Percentiles rank a stretch among this genome's conserved stretches.
phyloP scores from a whole-genome alignment of 2,888 invertebrate genomes.

The Polyommatus iphigenia region DNA sequence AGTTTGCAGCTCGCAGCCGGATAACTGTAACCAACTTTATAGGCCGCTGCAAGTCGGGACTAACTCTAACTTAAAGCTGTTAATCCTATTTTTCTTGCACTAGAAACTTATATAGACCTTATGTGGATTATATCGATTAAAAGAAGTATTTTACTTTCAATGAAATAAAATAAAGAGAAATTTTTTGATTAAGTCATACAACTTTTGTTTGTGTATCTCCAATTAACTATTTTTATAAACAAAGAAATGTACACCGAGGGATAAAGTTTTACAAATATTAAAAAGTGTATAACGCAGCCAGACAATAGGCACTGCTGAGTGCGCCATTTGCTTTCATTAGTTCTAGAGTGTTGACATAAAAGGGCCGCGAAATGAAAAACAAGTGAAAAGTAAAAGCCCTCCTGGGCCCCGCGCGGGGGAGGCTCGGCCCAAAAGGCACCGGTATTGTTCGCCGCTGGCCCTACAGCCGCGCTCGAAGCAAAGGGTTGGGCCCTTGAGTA shows the following conservation, averaged over 20 bases:
- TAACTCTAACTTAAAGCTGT: neutral
- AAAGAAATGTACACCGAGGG: neutral
- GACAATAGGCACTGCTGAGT: slow-evolving; percentile 4
- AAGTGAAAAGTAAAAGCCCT: neutral
- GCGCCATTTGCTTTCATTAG: slow-evolving; percentile 17
- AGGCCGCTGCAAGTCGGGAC: neutral
- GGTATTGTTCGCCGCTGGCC: neutral
- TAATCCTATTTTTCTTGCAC: slow-evolving; percentile 20
- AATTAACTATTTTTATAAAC: neutral
- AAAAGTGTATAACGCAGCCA: neutral
- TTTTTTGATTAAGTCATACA: too few species aligned
- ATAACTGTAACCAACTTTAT: neutral
- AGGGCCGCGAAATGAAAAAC: slow-evolving; percentile 5
- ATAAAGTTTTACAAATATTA: neutral
- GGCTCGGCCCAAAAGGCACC: neutral
- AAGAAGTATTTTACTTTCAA: neutral
- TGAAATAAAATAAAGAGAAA: too few species aligned
- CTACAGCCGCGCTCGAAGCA: neutral
- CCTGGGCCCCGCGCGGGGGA: neutral
- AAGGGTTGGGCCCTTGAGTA: slow-evolving; percentile 3
- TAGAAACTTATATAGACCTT: neutral
- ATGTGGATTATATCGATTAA: neutral
- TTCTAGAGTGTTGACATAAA: slow-evolving; percentile 11
- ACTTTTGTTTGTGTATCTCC: too few species aligned
- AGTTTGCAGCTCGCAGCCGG: neutral